These are phyloP conservation scores for Heliothis virescens DNA, from an alignment of 1,140 invertebrate species.

Conservation along the genomic window DNA sequence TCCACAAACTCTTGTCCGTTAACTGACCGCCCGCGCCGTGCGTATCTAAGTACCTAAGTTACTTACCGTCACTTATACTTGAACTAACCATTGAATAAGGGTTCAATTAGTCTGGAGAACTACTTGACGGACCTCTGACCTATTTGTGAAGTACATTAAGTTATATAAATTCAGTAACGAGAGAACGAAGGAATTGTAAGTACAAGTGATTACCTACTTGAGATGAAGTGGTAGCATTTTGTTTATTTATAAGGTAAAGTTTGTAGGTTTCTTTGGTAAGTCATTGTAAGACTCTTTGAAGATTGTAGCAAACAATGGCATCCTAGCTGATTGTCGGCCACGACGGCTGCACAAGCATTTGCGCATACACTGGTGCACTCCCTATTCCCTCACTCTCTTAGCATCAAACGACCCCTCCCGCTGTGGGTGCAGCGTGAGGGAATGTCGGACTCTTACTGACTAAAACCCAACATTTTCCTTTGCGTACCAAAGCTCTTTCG, in stretches of 20 bases:
- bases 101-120: slow-evolving; percentile 40
- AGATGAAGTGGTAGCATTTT: neutral
- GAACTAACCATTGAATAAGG: slow-evolving; percentile 42
- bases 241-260: neutral
- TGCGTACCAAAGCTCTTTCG: too few relatives aligned
- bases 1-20: slow-evolving; percentile 31
- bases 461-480: too few relatives aligned
- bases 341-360: too few relatives aligned
- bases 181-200: slow-evolving; percentile 9
- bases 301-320: too few relatives aligned
- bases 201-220: slow-evolving; percentile 6
- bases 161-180: slow-evolving; percentile 23
- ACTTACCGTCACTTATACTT: slow-evolving; percentile 50
- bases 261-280: neutral
- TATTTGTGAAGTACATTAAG: slow-evolving; percentile 7
- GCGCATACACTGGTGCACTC: too few relatives aligned
- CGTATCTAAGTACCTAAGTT: slow-evolving; percentile 51
- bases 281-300: too few relatives aligned
- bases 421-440: too few relatives aligned
- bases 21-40: slow-evolving; percentile 47
- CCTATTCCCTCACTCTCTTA: too few relatives aligned
- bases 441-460: too few relatives aligned
- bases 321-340: too few relatives aligned
- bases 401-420: too few relatives aligned
- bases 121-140: slow-evolving; percentile 41